These are phyloP conservation scores for Gadopsis marmoratus DNA, from an alignment of 2,797 vertebrate species.

Conservation along the genomic window DNA sequence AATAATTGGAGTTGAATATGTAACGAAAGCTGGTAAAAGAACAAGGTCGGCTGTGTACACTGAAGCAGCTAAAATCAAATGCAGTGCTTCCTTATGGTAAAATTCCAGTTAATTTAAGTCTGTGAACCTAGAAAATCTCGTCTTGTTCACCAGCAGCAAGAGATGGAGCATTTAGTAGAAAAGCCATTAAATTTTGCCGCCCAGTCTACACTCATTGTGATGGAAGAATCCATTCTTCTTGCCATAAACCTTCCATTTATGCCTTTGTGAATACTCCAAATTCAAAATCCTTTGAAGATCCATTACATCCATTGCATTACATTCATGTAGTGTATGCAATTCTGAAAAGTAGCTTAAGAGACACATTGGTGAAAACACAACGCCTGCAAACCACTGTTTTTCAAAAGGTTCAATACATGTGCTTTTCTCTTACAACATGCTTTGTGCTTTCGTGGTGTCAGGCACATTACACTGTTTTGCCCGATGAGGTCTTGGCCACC, in stretches of 20 bases:
- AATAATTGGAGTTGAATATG: background rate
- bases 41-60: too few species aligned
- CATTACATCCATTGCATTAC: too few species aligned
- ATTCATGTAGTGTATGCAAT: background rate
- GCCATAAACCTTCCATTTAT: background rate
- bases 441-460: background rate
- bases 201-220: background rate
- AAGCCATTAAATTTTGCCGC: background rate
- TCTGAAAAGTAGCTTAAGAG: background rate
- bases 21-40: too few species aligned
- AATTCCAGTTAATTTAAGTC: conserved; percentile 11
- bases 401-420: background rate
- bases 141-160: conserved; percentile 1
- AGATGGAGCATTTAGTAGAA: background rate
- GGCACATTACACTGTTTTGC: background rate
- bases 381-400: background rate
- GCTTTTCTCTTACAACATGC: background rate
- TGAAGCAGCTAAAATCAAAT: background rate
- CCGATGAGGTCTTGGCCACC: background rate
- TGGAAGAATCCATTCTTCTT: background rate
- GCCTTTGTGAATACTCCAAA: background rate
- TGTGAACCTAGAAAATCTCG: background rate
- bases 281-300: background rate
- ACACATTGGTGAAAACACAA: background rate
- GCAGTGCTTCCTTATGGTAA: background rate